Percentiles rank a stretch among this genome's conserved stretches.
These are phyloP conservation scores for Caloenas nicobarica DNA, from an alignment of 2,113 vertebrate species.

Conservation along the genomic window DNA sequence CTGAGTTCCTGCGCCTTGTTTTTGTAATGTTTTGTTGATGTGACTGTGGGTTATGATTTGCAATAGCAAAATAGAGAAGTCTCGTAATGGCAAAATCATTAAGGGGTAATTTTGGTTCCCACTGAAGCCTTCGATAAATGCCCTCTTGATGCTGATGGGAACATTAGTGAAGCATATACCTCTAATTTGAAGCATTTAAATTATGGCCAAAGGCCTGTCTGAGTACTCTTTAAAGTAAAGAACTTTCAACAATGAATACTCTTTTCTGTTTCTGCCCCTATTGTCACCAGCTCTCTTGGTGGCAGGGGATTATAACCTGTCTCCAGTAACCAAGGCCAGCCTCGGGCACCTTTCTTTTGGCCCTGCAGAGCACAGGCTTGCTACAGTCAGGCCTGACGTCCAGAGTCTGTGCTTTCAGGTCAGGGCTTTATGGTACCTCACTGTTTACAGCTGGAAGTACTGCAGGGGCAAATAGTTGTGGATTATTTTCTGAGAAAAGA, in stretches of 20 bases:
- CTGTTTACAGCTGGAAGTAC: not conserved
- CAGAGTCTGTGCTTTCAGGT: not conserved
- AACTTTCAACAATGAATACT: slow-evolving; percentile 4
- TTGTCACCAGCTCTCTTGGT: not conserved
- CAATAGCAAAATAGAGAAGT: not conserved
- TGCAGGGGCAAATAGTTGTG: accelerated
- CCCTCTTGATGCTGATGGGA: not conserved
- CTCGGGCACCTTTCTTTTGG: not conserved
- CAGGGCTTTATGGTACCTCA: not conserved
- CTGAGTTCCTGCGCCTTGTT: not conserved
- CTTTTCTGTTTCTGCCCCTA: not conserved
- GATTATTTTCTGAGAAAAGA: not conserved
- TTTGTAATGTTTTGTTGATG: slow-evolving; percentile 10
- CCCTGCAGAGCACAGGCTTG: not conserved
- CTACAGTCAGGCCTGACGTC: not conserved
- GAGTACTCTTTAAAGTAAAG: slow-evolving; percentile 27
- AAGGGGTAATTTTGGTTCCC: not conserved
- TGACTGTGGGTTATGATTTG: slow-evolving; percentile 35
- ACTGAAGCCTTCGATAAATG: slow-evolving; percentile 12
- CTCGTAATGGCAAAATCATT: not conserved
- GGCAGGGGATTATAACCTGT: not conserved
- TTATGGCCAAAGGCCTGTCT: slow-evolving; percentile 14
- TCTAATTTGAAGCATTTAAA: slow-evolving; percentile 16
- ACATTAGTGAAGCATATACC: not conserved
- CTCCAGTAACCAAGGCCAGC: not conserved